Percentiles rank a stretch among this genome's conserved stretches.
Evolutionary conservation across 2,888 invertebrate species (phyloP).

Genomic region (Trichopria drosophilae): DNA sequence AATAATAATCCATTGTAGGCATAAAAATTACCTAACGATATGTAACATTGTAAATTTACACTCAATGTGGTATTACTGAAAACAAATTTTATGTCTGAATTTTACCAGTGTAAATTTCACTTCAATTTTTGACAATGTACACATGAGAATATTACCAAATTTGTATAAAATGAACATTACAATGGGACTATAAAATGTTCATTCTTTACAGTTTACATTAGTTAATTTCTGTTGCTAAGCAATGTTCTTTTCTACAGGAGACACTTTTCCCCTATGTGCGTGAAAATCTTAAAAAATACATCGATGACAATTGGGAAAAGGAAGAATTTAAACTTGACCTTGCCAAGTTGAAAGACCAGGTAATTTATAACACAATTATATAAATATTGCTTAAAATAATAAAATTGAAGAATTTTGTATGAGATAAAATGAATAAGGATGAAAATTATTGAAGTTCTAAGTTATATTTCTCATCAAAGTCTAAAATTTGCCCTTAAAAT

Average conservation of each 20-base stretch:
- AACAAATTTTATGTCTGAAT: no score
- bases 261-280: constrained; percentile 77
- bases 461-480: constrained; percentile 1
- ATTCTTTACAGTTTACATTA: no score
- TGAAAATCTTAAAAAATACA: constrained; percentile 71
- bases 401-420: background rate
- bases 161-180: no score
- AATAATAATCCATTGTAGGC: no score
- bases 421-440: background rate
- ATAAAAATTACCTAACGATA: no score
- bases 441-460: constrained; percentile 8
- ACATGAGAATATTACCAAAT: no score
- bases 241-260: constrained; percentile 63
- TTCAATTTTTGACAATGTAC: no score
- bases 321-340: constrained; percentile 71
- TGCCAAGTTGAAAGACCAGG: constrained; percentile 67
- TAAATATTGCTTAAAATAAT: constrained; percentile 9
- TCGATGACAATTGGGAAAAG: constrained; percentile 72
- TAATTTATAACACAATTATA: constrained; percentile 45
- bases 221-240: constrained; percentile 1
- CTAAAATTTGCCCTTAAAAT: background rate
- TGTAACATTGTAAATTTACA: no score
- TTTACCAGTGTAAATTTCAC: no score
- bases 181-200: no score
- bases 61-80: no score